Evolutionary conservation across 2,113 vertebrate genomes (phyloP), one percentile per base, ranked within the genome.

Genomic region (Etheostoma spectabile): DNA sequence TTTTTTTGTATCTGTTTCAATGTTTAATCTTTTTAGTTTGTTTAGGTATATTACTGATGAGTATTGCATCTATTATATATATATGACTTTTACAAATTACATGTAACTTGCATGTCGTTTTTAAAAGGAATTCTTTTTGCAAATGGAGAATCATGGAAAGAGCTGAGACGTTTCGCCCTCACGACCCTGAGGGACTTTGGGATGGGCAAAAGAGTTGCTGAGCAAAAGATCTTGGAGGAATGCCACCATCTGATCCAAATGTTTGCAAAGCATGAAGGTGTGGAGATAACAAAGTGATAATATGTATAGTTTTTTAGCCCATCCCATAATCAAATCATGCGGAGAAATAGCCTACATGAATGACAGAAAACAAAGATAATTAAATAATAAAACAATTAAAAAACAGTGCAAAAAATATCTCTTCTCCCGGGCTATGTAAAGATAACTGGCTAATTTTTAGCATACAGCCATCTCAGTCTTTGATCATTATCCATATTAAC

Each of bases 101-200:
- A 52, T 65, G n/a, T 15, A 5, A 61, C 21, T 24, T 42, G 12
- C 1, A 27, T 67, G 10, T 30, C 33, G n/a, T 64, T 5, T 71
- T 81, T 35, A 1, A 64, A 4, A 94, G 93, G 93, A 2, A 88
- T 94, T 27, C 3, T 91, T 13, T 90, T 91, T 66, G 51, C 87
- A 12, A 93, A 93, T n/a, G 93, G 94, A 66, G 91, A 92, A 16
- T 82, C 86, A 0, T 95, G 94, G 94, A 91, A 89, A 74, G 91
- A 93, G 71, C 59, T 94, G 91, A 89, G 94, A 38, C 89, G 88
- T 38, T 95, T 95, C 76, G 67, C 92, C n/a, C 61, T 95, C n/a
- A 59, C 67, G 21, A 90, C 85, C n/a, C 81, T 95, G 6, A 89
- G 69, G 57, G 88, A 95, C 57, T 94, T 95, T 82, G 95, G 94